Base-by-base conservation (phyloP, 2,888 invertebrate genomes). In the Hypolimnas misippus region DNA sequence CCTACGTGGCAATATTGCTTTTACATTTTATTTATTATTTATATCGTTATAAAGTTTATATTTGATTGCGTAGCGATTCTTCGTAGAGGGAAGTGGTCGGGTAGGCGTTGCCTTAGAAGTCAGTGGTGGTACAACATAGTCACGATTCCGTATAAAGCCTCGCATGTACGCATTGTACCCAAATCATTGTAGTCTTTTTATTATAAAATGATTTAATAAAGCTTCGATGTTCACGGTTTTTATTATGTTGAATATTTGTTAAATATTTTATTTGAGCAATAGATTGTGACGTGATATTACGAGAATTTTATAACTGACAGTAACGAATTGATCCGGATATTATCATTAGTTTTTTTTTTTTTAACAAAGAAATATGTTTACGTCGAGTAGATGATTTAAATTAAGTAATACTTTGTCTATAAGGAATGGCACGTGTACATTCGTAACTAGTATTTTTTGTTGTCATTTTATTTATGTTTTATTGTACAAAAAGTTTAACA, bases 81-180 rank as follows among this genome's bases (percentile, higher is more conserved):
- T 67, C 62, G 76, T 76, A 77, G 79, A 78, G 78, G 73, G 81
- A 81, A 82, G 82, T 78, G 77, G 73, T 76, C 72, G 73, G 76
- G 83, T 83, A 87, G 89, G 89, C 88, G 89, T 86, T 86, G 73
- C 87, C 83, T 79, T 81, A 76, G 75, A 77, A 80, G 79, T 78
- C 76, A 76, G 78, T 77, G 65, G 69, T 70, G 72, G 74, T 75
- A 73, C 67, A 70, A 78, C 72, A 76, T 74, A 81, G 81, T 82
- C 85, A 84, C 84, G 86, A 84, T 71, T 79, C 63, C 49, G 75
- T 75, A 74, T 77, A 70, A 72, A 70, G 57, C 31, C 61, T 58
- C 51, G 62, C 38, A 57, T 59, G 54, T 54, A 55, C 54, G 21
- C 62, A 60, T 63, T 57, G 68, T 66, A 62, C 55, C 60, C 46